A percentile compares a stretch with the other conserved stretches of the same genome.
phyloP scores from a whole-genome alignment of 2,113 vertebrate genomes.

The Romanogobio albipinnatus region DNA sequence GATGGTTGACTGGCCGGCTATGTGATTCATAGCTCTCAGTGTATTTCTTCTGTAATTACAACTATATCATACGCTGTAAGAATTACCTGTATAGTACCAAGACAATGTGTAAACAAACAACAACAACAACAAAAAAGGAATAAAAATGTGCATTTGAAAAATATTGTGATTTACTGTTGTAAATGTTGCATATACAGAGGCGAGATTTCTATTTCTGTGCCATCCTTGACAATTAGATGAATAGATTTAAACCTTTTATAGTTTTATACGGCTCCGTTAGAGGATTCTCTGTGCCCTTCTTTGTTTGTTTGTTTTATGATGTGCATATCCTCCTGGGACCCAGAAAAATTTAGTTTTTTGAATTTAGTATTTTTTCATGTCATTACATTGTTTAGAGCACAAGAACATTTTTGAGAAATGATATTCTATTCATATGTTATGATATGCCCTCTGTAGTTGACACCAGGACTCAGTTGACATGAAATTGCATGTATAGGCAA shows the following conservation, averaged over 20 bases:
- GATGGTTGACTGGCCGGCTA: slow-evolving; percentile 56
- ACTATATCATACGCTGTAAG: slow-evolving; percentile 76
- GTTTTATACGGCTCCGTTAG: no score
- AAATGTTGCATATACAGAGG: background rate
- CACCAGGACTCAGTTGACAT: no score
- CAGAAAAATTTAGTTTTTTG: no score
- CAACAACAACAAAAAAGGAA: slow-evolving; percentile 70
- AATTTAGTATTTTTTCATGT: no score
- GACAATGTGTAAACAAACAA: slow-evolving; percentile 73
- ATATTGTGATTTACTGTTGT: background rate
- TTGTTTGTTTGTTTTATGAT: background rate
- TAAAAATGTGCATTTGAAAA: slow-evolving; percentile 32
- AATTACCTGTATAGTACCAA: slow-evolving; percentile 79
- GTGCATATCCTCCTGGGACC: background rate
- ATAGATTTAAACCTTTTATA: background rate
- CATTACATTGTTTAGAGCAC: no score
- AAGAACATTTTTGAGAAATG: no score
- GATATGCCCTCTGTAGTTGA: no score
- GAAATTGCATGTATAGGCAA: no score
- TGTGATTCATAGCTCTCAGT: slow-evolving; percentile 63
- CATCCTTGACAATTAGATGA: background rate
- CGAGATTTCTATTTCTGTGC: background rate
- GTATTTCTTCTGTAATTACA: slow-evolving; percentile 70
- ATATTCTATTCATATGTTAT: no score
- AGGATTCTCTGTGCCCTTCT: background rate